Evolutionary conservation across 2,888 invertebrate species (phyloP).

Genomic region (Lamellibrachia columna): DNA sequence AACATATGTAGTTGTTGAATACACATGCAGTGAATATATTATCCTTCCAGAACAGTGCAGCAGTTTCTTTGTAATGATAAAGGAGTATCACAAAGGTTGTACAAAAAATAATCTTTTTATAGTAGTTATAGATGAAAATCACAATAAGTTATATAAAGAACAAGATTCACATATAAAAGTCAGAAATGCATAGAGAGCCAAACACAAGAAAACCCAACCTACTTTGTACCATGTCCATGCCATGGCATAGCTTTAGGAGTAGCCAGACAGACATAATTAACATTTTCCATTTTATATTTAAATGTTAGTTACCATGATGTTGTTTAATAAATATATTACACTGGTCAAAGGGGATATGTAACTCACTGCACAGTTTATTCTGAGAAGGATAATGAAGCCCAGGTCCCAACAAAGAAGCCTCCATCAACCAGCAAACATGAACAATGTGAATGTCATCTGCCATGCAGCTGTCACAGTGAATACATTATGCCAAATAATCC

Average conservation of each 20-base stretch:
- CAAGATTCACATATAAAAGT: not conserved
- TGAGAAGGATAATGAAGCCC: not conserved
- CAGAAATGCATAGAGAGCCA: not conserved
- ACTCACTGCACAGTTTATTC: not conserved
- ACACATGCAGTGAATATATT: not conserved
- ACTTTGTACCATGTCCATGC: not conserved
- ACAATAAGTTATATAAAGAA: not conserved
- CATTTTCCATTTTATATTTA: too few relatives aligned
- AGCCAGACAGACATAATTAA: not conserved
- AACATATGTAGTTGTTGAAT: conserved; percentile 3
- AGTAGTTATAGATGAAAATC: not conserved
- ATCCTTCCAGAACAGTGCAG: not conserved
- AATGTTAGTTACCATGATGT: not conserved
- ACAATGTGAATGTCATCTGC: not conserved
- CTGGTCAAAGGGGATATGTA: not conserved
- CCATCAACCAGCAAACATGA: conserved; percentile 16
- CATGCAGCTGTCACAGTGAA: not conserved
- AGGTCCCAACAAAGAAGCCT: not conserved
- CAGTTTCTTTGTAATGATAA: not conserved
- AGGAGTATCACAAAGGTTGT: not conserved
- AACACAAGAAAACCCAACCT: not conserved
- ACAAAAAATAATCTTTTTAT: too few relatives aligned
- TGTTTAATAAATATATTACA: not conserved
- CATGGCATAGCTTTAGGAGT: too few relatives aligned
- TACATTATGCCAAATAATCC: not conserved